phyloP scores from a whole-genome alignment of 2,113 vertebrate species.

The Brevimyrus niger region DNA sequence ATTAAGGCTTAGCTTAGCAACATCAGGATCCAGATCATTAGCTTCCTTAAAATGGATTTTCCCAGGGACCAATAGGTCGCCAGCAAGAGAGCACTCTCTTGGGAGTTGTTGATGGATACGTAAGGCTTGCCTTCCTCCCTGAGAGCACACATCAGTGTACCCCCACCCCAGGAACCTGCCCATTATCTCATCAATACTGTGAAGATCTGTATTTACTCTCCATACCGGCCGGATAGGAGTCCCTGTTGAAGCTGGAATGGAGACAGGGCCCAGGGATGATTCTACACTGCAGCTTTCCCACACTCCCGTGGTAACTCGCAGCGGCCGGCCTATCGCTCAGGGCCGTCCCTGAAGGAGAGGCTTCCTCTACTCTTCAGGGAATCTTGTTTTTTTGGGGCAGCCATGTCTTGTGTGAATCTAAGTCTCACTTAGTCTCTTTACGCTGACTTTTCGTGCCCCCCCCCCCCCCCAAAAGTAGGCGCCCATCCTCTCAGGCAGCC shows the following conservation, averaged over 20 bases:
- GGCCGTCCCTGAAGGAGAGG: background rate
- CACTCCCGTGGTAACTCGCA: background rate
- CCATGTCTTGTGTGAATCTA: background rate
- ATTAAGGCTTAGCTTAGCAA: slow-evolving; percentile 33
- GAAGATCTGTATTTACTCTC: background rate
- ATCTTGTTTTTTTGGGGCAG: background rate
- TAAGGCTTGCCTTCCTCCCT: background rate
- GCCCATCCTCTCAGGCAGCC: background rate
- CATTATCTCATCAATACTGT: slow-evolving; percentile 18
- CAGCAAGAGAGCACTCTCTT: background rate
- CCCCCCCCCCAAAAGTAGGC: background rate
- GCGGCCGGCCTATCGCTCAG: background rate
- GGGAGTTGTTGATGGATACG: slow-evolving; percentile 7
- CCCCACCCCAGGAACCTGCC: background rate
- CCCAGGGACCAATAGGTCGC: background rate
- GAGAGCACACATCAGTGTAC: background rate
- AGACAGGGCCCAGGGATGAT: background rate
- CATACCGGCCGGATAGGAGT: background rate
- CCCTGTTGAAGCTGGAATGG: background rate
- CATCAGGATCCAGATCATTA: slow-evolving; percentile 33
- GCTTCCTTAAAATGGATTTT: slow-evolving; percentile 35
- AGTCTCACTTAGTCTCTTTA: background rate
- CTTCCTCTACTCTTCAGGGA: background rate
- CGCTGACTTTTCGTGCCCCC: background rate
- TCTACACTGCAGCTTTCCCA: background rate